Evolutionary conservation across 2,888 invertebrate genomes (phyloP), one percentile per base, ranked within the genome.

Genomic region (Caenorhabditis macrosperma): DNA sequence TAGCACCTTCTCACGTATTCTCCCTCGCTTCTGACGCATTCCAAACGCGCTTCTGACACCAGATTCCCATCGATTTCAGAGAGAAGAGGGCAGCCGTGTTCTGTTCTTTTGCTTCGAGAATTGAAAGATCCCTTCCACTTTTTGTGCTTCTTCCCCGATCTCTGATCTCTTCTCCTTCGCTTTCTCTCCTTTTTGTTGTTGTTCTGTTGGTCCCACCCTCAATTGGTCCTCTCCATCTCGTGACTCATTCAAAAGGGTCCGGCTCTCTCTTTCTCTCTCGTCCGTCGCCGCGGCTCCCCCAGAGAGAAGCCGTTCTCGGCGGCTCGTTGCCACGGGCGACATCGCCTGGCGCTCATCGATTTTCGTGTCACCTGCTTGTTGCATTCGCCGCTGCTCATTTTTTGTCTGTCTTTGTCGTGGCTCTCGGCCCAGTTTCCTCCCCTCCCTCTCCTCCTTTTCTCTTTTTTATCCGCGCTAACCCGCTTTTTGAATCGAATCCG

Each of bases 291-390:
- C 15, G 24, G 15, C 41, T 35, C 22, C 30, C 33, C n/a, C n/a
- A 9, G 46, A 24, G 30, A 30, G 60, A 64, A 64, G 63, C 61
- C 78, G 64, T 68, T 71, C 71, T 57, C 57, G 28, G 26, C 52
- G 22, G 4, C 46, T 50, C 57, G 67, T 61, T 71, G 54, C 67
- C 71, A 24, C 59, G 22, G 46, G 44, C 78, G 52, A 60, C 61
- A 55, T 35, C 46, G 61, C 54, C 61, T 50, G 44, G 64, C 55
- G 41, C 64, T 15, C 59, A 64, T 74, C 74, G 63, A 64, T 64
- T 74, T 63, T 57, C 52, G 74, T 52, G 59, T 59, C 74, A 60
- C 74, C 66, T 66, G 64, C 74, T 57, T 64, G 64, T 55, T 74
- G 63, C 50, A 46, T 57, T 46, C 35, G 38, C 35, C 57, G 12